Evolutionary conservation across 2,888 invertebrate genomes (phyloP).

Genomic region (Palloptera scutellata): DNA sequence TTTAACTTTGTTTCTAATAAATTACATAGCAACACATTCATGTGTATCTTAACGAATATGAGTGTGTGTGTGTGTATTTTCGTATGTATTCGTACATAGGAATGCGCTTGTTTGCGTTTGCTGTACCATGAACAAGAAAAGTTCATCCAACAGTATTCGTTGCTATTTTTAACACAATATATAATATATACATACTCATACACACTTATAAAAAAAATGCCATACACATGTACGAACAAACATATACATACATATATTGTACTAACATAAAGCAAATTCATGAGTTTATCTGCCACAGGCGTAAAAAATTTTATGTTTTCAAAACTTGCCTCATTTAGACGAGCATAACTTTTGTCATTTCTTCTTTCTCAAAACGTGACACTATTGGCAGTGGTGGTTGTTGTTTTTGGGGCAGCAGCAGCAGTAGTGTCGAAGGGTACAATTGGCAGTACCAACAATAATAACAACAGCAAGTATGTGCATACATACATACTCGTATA

Average conservation of each 20-base stretch:
- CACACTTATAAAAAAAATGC: not conserved
- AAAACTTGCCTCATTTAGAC: constrained; percentile 33
- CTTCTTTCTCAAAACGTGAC: constrained; percentile 23
- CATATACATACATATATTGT: too few relatives aligned
- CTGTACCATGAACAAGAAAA: not conserved
- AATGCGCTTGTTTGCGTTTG: constrained; percentile 6
- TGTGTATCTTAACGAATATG: not conserved
- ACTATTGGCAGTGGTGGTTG: constrained; percentile 12
- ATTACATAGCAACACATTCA: constrained; percentile 25
- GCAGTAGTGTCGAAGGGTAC: too few relatives aligned
- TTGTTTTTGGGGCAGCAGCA: not conserved
- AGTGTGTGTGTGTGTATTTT: too few relatives aligned
- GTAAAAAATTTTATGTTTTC: constrained; percentile 11
- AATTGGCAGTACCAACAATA: too few relatives aligned
- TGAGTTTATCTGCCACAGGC: constrained; percentile 29
- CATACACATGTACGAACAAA: not conserved
- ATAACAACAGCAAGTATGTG: too few relatives aligned
- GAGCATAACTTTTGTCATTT: constrained; percentile 32
- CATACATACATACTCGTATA: too few relatives aligned
- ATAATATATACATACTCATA: constrained; percentile 2
- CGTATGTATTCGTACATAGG: not conserved
- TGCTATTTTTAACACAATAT: constrained; percentile 5
- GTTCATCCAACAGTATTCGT: not conserved
- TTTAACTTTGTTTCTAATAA: constrained; percentile 37
- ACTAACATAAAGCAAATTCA: too few relatives aligned